Conservation (phyloP, 2,888 invertebrate species). For the Hirtodrosophila alboralis region DNA sequence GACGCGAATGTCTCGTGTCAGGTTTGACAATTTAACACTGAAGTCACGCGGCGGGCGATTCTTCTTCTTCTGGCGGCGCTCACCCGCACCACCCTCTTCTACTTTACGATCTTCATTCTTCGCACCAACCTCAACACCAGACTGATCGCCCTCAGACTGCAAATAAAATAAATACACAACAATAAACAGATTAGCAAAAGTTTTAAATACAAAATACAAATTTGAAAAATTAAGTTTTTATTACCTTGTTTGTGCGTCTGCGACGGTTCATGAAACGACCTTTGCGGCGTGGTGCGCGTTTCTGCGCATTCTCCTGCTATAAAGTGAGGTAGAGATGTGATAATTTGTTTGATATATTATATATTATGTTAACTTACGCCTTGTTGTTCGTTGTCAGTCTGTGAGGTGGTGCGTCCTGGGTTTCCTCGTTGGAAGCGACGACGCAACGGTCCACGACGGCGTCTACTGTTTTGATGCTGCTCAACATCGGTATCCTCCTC, state of each 20-base stretch:
- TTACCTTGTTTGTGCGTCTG: constrained; percentile 81
- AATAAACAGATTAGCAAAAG: background rate
- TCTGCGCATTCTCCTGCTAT: constrained; percentile 63
- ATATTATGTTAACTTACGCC: constrained; percentile 57
- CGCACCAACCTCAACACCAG: constrained; percentile 79
- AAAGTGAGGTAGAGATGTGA: background rate
- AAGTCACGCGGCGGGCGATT: constrained; percentile 80
- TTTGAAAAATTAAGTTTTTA: background rate
- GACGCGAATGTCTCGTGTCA: constrained; percentile 89
- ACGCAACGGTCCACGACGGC: constrained; percentile 82
- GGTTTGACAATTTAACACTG: constrained; percentile 88
- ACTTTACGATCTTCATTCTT: constrained; percentile 81
- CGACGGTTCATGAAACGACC: constrained; percentile 80
- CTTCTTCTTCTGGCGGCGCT: constrained; percentile 68
- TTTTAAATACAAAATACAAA: too few relatives aligned
- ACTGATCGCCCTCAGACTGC: constrained; percentile 83
- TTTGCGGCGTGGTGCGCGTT: constrained; percentile 75
- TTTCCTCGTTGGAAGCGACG: constrained; percentile 84
- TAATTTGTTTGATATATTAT: too few relatives aligned
- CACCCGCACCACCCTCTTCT: constrained; percentile 59
- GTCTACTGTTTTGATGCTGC: constrained; percentile 84
- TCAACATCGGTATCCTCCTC: constrained; percentile 90
- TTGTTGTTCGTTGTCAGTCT: constrained; percentile 82
- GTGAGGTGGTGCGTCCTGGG: constrained; percentile 84
- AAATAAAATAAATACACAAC: background rate